phyloP scores from a whole-genome alignment of 2,113 vertebrate species.

The Oceanites oceanicus region DNA sequence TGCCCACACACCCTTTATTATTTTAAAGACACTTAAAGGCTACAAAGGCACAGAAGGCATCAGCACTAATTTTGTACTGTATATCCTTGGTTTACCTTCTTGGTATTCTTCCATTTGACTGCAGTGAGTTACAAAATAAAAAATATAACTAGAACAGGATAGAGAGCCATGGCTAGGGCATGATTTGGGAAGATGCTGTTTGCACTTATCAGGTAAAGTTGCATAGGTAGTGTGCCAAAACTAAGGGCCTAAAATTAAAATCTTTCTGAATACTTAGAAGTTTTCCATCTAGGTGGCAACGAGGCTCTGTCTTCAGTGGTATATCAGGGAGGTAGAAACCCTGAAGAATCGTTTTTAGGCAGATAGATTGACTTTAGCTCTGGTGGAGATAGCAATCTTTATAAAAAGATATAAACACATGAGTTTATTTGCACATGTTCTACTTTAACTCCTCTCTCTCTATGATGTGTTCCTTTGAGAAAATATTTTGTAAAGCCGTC shows the following conservation, averaged over 20 bases:
- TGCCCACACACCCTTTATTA: not conserved
- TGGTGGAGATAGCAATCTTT: not conserved
- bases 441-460: not conserved
- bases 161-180: not conserved
- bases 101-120: not conserved
- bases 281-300: not conserved
- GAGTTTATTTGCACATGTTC: not conserved
- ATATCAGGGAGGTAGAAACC: not conserved
- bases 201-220: not conserved
- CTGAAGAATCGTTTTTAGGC: not conserved
- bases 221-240: not conserved
- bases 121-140: not conserved
- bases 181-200: not conserved
- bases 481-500: not conserved
- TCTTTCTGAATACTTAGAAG: not conserved
- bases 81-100: not conserved
- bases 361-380: not conserved
- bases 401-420: accelerated
- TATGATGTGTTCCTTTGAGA: not conserved
- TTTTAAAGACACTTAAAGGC: not conserved
- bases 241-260: not conserved
- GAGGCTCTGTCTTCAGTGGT: not conserved
- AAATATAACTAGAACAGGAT: not conserved
- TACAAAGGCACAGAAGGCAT: not conserved
- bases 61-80: not conserved